phyloP scores from a whole-genome alignment of 1,140 invertebrate species.

The Parasteatoda tepidariorum region DNA sequence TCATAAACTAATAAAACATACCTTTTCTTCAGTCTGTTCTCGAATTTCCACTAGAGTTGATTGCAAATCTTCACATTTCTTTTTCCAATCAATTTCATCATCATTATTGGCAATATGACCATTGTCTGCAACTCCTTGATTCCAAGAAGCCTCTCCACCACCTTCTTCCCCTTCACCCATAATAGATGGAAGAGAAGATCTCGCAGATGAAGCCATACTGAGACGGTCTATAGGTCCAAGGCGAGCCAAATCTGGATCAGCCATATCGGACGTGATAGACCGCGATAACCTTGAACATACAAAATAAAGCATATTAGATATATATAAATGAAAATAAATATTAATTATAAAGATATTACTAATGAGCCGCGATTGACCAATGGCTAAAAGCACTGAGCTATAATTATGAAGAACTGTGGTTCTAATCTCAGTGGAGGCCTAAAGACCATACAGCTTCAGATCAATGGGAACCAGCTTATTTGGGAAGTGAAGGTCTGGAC shows the following conservation, averaged over 20 bases:
- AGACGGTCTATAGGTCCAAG: constrained; percentile 7
- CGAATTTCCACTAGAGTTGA: constrained; percentile 83
- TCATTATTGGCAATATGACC: constrained; percentile 47
- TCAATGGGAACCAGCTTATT: too few relatives aligned
- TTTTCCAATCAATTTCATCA: constrained; percentile 76
- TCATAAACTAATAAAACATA: constrained; percentile 67
- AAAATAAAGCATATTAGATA: too few relatives aligned
- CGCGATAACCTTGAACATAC: neutral
- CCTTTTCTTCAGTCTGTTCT: constrained; percentile 88
- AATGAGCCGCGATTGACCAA: too few relatives aligned
- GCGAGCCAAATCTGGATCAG: neutral
- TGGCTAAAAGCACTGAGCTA: too few relatives aligned
- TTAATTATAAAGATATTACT: too few relatives aligned
- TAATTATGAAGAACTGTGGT: too few relatives aligned
- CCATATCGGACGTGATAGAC: neutral
- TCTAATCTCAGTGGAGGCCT: too few relatives aligned
- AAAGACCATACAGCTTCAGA: too few relatives aligned
- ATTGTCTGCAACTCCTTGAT: neutral
- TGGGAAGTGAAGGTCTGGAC: too few relatives aligned
- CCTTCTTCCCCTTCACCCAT: constrained; percentile 60
- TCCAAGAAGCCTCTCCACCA: constrained; percentile 25
- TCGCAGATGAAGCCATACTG: constrained; percentile 4
- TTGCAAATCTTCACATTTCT: constrained; percentile 83
- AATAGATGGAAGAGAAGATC: constrained; percentile 32
- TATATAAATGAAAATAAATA: too few relatives aligned